These are phyloP conservation scores for Argyrosomus japonicus DNA, from an alignment of 2,113 vertebrate genomes.

Conservation along the genomic window DNA sequence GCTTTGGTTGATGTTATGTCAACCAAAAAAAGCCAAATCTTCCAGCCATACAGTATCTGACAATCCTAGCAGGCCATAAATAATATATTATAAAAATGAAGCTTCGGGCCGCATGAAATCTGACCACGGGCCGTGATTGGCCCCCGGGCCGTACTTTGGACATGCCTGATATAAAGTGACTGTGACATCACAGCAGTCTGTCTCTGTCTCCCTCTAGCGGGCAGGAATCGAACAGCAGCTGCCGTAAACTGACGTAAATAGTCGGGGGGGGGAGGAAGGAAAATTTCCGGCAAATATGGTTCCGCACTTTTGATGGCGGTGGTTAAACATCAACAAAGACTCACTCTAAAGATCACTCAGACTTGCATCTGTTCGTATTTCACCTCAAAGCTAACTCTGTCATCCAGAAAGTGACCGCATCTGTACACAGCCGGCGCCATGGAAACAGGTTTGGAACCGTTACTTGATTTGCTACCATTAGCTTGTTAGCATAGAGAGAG, in stretches of 20 bases:
- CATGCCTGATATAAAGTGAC: too few relatives aligned
- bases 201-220: slow-evolving; percentile 37
- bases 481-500: background rate
- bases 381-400: accelerated
- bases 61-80: too few relatives aligned
- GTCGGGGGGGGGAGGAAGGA: background rate
- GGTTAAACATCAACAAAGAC: background rate
- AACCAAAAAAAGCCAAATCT: too few relatives aligned
- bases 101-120: too few relatives aligned
- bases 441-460: slow-evolving; percentile 81
- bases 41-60: too few relatives aligned
- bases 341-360: accelerated
- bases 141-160: too few relatives aligned
- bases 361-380: accelerated
- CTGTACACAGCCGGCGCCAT: slow-evolving; percentile 53
- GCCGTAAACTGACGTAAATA: slow-evolving; percentile 42
- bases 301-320: accelerated
- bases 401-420: accelerated
- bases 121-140: too few relatives aligned
- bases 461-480: background rate
- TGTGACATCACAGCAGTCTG: too few relatives aligned
- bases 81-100: too few relatives aligned
- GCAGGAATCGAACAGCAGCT: background rate
- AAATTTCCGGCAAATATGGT: slow-evolving; percentile 34
- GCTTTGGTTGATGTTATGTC: too few relatives aligned